These are phyloP conservation scores for Microhierax caerulescens DNA, from an alignment of 2,797 vertebrate species.

Conservation along the genomic window DNA sequence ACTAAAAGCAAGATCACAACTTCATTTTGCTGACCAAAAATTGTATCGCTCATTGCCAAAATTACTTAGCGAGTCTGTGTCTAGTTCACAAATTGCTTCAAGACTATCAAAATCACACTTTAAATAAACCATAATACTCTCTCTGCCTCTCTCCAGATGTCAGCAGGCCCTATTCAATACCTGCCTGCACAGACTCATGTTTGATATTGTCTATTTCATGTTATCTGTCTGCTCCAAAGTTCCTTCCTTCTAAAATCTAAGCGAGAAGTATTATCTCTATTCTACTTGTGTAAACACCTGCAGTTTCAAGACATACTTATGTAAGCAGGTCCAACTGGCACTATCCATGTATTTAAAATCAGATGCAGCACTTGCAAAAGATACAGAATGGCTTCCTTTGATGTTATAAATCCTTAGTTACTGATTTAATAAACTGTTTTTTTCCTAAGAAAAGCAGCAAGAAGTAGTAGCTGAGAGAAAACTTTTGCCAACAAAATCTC, in stretches of 20 bases:
- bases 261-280: background rate
- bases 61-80: background rate
- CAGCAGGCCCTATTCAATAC: background rate
- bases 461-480: background rate
- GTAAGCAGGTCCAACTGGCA: background rate
- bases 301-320: background rate
- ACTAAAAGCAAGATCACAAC: background rate
- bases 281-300: background rate
- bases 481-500: background rate
- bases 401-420: background rate
- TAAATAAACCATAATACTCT: background rate
- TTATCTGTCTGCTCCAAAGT: background rate
- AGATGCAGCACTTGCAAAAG: background rate
- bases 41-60: background rate
- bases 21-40: background rate
- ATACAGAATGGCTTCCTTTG: background rate
- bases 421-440: background rate
- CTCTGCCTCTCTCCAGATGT: background rate
- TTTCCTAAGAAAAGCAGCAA: background rate
- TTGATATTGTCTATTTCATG: background rate
- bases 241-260: background rate
- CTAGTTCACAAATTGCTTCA: background rate
- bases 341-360: background rate
- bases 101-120: background rate
- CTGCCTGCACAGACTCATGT: background rate